These are phyloP conservation scores for Microtus montanus DNA, from an alignment of 2,113 vertebrate species.

Conservation along the genomic window DNA sequence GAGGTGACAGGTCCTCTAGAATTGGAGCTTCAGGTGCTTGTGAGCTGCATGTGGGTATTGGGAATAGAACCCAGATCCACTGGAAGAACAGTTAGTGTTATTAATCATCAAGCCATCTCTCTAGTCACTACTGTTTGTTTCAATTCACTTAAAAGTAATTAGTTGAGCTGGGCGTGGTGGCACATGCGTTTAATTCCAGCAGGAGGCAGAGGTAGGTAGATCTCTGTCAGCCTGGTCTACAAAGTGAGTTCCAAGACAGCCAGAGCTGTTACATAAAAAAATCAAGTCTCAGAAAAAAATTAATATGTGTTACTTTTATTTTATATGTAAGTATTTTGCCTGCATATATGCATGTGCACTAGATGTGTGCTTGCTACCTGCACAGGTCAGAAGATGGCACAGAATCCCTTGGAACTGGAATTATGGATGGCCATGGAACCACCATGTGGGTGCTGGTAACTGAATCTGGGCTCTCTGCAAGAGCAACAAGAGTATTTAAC, in stretches of 20 bases:
- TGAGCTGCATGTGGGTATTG: background rate
- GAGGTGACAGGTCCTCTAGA: background rate
- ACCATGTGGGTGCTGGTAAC: background rate
- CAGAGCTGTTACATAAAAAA: background rate
- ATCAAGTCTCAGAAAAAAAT: background rate
- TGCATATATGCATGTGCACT: background rate
- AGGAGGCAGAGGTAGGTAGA: background rate
- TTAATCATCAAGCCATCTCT: background rate
- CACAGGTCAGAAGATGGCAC: background rate
- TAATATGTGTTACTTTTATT: background rate
- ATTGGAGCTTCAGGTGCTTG: background rate
- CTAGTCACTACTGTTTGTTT: background rate
- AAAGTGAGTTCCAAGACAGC: background rate
- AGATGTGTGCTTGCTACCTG: background rate
- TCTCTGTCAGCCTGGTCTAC: background rate
- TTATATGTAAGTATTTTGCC: background rate
- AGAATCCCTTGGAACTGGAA: background rate
- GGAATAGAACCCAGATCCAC: background rate
- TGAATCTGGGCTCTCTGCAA: background rate
- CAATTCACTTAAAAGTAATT: background rate
- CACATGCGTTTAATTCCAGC: background rate
- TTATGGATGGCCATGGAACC: background rate
- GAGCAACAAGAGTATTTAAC: background rate
- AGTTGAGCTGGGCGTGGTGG: background rate
- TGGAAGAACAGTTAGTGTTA: background rate